Evolutionary conservation across 2,888 invertebrate genomes (phyloP), one percentile per base, ranked within the genome.

Genomic region (Callimorpha dominula): DNA sequence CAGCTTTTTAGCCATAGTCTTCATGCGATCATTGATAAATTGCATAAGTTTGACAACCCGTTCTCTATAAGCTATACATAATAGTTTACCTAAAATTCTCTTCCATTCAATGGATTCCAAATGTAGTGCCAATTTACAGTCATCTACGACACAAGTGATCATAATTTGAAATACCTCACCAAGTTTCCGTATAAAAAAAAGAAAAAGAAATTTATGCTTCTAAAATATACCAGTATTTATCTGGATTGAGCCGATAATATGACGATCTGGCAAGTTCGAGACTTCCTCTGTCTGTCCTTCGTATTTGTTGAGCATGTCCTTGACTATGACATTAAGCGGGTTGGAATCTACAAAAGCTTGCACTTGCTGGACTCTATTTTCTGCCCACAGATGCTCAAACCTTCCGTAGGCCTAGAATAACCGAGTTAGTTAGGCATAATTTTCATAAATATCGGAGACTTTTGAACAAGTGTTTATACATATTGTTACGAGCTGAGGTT

Each of bases 21-120:
- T 98, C 90, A 97, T 97, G 80, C 97, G 97, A n/a, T 97, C 97
- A 42, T 97, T 97, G 63, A 98, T 98, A 85, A 98, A 98, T 72
- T 97, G 97, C 79, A 97, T 96, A 87, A 98, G 96, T 85, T 96
- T 96, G 75, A 96, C 95, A 62, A 98, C 96, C 78, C 97, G 97
- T 68, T 96, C 96, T 84, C 97, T 97, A 85, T 98, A 98, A 17
- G 96, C 97, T 0, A 93, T 89, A 78, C 97, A 97, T 49, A 98
- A 90, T 52, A 97, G 94, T 83, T 96, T 96, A 0, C 98, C 98
- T 71, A 98, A 93, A 31, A 96, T 95, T 74, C 96, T 93, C 89
- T 98, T 98, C 98, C 98, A 98, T 69, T 97, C 97, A 78, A 97
- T 96, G 0, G 98, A 97, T 93, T 98, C 98, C 11, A 97, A 96